Percentiles rank a stretch among this genome's conserved stretches.
Conservation (phyloP, 1,140 invertebrate genomes). For the Teleogryllus occipitalis region DNA sequence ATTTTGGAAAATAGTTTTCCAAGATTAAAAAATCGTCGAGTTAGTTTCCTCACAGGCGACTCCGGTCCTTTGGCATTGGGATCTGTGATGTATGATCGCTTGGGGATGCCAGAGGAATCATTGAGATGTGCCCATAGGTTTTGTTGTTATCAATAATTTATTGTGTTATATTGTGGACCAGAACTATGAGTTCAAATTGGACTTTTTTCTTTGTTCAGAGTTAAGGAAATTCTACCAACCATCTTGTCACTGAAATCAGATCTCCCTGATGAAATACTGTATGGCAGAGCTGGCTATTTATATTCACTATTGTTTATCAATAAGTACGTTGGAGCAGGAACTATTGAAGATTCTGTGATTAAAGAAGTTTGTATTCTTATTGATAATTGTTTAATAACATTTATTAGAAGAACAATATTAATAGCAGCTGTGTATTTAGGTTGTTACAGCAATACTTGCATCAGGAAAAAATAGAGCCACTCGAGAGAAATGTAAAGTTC, state of each 20-base stretch:
- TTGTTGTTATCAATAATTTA: too few species aligned
- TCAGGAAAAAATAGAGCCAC: slow-evolving; percentile 8
- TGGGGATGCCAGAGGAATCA: too few species aligned
- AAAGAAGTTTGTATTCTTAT: slow-evolving; percentile 11
- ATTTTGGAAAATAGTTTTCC: slow-evolving; percentile 18
- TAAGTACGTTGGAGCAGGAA: slow-evolving; percentile 21
- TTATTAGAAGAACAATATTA: neutral
- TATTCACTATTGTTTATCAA: slow-evolving; percentile 38
- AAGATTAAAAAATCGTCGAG: slow-evolving; percentile 15
- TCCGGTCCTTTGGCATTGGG: slow-evolving; percentile 23
- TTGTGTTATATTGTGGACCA: too few species aligned
- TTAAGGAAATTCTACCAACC: slow-evolving; percentile 8
- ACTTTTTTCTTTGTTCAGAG: neutral
- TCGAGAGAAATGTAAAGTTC: slow-evolving; percentile 38
- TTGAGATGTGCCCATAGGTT: too few species aligned
- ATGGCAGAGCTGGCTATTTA: slow-evolving; percentile 48
- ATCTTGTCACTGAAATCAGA: slow-evolving; percentile 11
- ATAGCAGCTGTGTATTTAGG: slow-evolving; percentile 8
- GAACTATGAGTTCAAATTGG: too few species aligned
- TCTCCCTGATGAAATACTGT: slow-evolving; percentile 44
- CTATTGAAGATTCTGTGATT: slow-evolving; percentile 19
- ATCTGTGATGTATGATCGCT: slow-evolving; percentile 6
- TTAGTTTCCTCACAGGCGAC: slow-evolving; percentile 23
- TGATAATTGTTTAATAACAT: neutral
- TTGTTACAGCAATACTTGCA: slow-evolving; percentile 13